These are phyloP conservation scores for Scartelaos histophorus DNA, from an alignment of 2,113 vertebrate species.

Conservation along the genomic window DNA sequence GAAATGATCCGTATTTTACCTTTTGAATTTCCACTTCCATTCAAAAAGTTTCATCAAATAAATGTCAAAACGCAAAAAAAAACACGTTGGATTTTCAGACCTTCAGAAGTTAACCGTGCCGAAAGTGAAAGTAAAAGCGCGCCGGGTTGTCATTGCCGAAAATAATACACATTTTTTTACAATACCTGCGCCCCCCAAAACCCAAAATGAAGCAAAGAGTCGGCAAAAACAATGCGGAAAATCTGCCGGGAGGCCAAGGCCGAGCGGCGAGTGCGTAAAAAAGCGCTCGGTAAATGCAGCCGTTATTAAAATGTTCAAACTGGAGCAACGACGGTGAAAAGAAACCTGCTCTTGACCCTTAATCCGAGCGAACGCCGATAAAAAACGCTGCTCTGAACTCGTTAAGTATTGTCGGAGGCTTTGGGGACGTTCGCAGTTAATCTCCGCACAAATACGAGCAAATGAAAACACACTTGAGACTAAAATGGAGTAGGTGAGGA, in stretches of 20 bases:
- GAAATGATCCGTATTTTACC: too few relatives aligned
- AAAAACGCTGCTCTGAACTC: conserved; percentile 43
- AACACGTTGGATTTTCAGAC: not conserved
- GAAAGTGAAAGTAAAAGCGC: too few relatives aligned
- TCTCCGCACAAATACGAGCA: conserved; percentile 5
- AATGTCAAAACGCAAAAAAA: not conserved
- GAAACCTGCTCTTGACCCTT: conserved; percentile 57
- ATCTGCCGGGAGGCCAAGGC: conserved; percentile 35
- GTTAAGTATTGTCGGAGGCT: conserved; percentile 39
- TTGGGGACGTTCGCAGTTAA: conserved; percentile 35
- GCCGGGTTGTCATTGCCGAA: not conserved
- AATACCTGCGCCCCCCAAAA: not conserved
- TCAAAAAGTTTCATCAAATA: not conserved
- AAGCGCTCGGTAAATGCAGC: conserved; percentile 43
- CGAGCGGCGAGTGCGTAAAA: conserved; percentile 17
- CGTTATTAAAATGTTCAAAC: conserved; percentile 44
- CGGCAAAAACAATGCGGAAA: conserved; percentile 29
- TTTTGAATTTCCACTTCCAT: not conserved
- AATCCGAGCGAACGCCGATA: conserved; percentile 40
- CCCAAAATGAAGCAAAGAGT: not conserved
- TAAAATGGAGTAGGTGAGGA: not conserved
- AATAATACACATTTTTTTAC: not conserved
- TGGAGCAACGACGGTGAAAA: conserved; percentile 35
- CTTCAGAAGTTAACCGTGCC: not conserved
- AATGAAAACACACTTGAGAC: not conserved